Evolutionary conservation across 2,113 vertebrate genomes (phyloP).

Genomic region (Microtus ochrogaster): DNA sequence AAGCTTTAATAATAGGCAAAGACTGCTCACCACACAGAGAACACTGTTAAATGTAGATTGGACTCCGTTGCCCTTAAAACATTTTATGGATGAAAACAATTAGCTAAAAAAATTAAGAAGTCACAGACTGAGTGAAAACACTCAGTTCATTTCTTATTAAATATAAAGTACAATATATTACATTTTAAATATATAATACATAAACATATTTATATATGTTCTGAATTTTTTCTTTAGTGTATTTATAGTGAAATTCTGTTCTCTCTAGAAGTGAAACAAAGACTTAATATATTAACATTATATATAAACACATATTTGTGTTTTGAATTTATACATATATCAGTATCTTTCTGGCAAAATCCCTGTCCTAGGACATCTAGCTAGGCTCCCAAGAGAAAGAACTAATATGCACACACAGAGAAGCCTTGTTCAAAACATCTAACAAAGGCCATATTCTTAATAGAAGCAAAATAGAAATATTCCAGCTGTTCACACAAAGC

Average conservation of each 20-base stretch:
- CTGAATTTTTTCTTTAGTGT: neutral
- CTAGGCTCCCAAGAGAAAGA: neutral
- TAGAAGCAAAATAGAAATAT: neutral
- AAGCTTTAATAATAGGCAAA: constrained; percentile 6
- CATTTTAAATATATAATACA: neutral
- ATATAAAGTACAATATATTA: neutral
- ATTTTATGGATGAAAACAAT: neutral
- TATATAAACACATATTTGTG: neutral
- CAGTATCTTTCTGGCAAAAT: neutral
- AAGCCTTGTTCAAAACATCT: neutral
- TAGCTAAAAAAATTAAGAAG: neutral
- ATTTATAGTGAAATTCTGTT: neutral
- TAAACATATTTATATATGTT: neutral
- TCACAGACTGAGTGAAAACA: neutral
- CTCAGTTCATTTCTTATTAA: neutral
- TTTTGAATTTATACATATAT: neutral
- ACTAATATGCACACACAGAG: neutral
- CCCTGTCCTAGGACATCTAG: neutral
- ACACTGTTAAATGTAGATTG: neutral
- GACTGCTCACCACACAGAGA: neutral
- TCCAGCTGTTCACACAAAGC: neutral
- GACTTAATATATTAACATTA: neutral
- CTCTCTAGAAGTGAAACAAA: neutral
- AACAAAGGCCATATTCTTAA: neutral
- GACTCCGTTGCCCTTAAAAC: neutral